Conservation (phyloP, 2,888 invertebrate genomes). For the Oxytorus armatus region DNA sequence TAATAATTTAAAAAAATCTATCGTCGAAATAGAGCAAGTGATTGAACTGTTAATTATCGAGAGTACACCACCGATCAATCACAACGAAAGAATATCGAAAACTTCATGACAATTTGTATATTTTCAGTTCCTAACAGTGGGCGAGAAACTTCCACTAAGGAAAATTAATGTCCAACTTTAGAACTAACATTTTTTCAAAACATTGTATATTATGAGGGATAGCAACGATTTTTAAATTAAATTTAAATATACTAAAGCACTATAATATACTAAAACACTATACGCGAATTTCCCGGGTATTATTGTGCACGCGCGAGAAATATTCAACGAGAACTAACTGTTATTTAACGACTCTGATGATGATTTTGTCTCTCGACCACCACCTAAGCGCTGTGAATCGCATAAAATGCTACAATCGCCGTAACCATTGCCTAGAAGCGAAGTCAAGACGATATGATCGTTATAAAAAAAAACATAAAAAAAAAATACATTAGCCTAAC, state of each 20-base stretch:
- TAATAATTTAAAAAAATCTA: no score
- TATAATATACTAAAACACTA: no score
- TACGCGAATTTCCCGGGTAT: background rate
- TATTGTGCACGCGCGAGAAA: conserved; percentile 2
- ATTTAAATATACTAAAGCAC: no score
- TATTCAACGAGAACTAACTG: conserved; percentile 27
- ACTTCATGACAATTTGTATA: no score
- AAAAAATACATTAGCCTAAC: conserved; percentile 35
- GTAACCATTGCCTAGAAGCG: conserved; percentile 14
- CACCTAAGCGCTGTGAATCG: conserved; percentile 18
- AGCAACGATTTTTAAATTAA: no score
- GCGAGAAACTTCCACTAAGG: no score
- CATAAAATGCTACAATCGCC: conserved; percentile 9
- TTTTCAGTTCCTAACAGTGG: no score
- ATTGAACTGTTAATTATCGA: no score
- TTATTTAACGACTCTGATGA: conserved; percentile 5
- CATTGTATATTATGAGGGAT: no score
- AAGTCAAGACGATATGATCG: conserved; percentile 37
- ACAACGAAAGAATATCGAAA: background rate
- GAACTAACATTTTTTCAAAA: no score
- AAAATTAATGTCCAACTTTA: no score
- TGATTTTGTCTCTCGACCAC: conserved; percentile 4
- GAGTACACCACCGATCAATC: background rate
- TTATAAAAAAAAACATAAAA: conserved; percentile 15
- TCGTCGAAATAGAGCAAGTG: no score